Percentiles rank a stretch among this genome's conserved stretches.
phyloP scores from a whole-genome alignment of 2,113 vertebrate species.

The Crypturellus undulatus region DNA sequence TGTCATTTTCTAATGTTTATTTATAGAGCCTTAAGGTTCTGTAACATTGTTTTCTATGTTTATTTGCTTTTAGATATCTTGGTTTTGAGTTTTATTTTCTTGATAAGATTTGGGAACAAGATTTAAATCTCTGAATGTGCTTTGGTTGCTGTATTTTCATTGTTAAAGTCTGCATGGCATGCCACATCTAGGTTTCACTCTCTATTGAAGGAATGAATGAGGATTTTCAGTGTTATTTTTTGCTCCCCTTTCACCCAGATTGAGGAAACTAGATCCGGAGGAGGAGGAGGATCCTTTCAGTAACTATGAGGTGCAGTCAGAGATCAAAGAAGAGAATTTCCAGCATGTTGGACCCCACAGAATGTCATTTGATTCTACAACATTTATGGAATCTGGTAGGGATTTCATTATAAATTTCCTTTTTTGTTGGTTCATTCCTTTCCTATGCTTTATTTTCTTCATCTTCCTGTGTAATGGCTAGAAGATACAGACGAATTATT shows the following conservation, averaged over 20 bases:
- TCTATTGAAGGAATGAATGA: not conserved
- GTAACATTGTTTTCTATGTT: not conserved
- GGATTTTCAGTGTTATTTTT: not conserved
- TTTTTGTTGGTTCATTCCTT: not conserved
- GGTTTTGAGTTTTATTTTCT: not conserved
- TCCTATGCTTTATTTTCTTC: not conserved
- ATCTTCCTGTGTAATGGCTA: not conserved
- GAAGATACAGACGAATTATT: not conserved
- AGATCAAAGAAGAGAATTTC: slow-evolving; percentile 84
- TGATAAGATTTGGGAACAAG: not conserved
- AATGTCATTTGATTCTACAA: slow-evolving; percentile 82
- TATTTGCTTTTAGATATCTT: not conserved
- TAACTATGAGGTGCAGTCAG: slow-evolving; percentile 87
- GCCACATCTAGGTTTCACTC: not conserved
- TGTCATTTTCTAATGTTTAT: not conserved
- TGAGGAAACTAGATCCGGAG: slow-evolving; percentile 92
- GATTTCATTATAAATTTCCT: not conserved
- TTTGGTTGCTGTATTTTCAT: not conserved
- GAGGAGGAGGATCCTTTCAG: slow-evolving; percentile 92
- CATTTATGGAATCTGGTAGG: slow-evolving; percentile 91
- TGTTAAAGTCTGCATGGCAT: not conserved
- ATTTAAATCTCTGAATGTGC: not conserved
- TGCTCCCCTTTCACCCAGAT: slow-evolving; percentile 60
- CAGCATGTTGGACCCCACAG: slow-evolving; percentile 77
- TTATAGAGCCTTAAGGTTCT: not conserved